These are phyloP conservation scores for Dipodomys merriami DNA, from an alignment of 2,113 vertebrate genomes.

Conservation along the genomic window DNA sequence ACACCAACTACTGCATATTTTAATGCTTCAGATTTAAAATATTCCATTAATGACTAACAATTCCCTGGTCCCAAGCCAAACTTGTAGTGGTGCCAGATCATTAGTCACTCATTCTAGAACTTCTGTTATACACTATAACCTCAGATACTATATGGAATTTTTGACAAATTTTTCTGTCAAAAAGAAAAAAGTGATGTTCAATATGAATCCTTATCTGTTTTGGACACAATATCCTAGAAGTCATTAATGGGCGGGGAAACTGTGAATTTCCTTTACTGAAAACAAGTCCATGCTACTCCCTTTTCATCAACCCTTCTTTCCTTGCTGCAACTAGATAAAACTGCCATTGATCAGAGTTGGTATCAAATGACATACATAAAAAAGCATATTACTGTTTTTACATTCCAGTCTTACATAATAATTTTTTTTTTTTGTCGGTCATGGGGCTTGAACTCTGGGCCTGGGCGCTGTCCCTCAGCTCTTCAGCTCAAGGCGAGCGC, in stretches of 20 bases:
- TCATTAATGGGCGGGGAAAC: slow-evolving; percentile 45
- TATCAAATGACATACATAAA: slow-evolving; percentile 20
- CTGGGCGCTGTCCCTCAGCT: no score
- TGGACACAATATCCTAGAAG: slow-evolving; percentile 65
- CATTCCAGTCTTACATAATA: slow-evolving; percentile 45
- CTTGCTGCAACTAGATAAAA: neutral
- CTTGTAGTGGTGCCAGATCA: slow-evolving; percentile 61
- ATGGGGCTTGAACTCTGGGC: no score
- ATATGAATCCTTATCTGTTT: slow-evolving; percentile 70
- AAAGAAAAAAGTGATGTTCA: slow-evolving; percentile 1
- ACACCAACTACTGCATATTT: slow-evolving; percentile 50
- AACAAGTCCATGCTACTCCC: slow-evolving; percentile 65
- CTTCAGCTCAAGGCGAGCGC: no score
- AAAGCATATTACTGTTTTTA: slow-evolving; percentile 41
- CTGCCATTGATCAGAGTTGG: neutral
- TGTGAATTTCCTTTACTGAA: slow-evolving; percentile 73
- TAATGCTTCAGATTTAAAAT: slow-evolving; percentile 73
- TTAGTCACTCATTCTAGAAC: slow-evolving; percentile 75
- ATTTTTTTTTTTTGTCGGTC: neutral
- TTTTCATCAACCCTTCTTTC: slow-evolving; percentile 47
- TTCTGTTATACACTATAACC: slow-evolving; percentile 63
- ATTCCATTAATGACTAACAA: slow-evolving; percentile 74
- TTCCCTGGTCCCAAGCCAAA: slow-evolving; percentile 68
- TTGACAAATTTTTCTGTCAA: slow-evolving; percentile 61
- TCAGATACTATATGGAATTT: slow-evolving; percentile 76